phyloP scores from a whole-genome alignment of 2,113 vertebrate genomes.

The Zeus faber region DNA sequence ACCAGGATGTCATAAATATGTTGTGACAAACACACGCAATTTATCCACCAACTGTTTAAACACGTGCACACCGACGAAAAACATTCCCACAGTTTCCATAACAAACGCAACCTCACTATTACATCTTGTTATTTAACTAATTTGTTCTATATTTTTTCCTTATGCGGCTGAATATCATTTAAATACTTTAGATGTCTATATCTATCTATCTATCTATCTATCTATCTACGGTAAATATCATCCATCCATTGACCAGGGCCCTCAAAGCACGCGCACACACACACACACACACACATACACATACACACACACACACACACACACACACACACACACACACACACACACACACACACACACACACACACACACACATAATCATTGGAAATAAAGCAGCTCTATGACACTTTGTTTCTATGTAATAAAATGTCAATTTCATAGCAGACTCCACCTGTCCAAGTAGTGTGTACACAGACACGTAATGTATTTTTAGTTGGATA shows the following conservation, averaged over 20 bases:
- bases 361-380: not conserved
- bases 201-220: no score
- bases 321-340: conserved; percentile 4
- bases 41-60: conserved; percentile 1
- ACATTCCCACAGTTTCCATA: no score
- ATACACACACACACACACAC: conserved; percentile 10
- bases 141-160: no score
- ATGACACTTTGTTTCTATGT: conserved; percentile 12
- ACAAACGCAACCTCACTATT: conserved; percentile 18
- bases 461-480: conserved; percentile 11
- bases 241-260: no score
- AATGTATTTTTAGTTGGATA: conserved; percentile 38
- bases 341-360: conserved; percentile 9
- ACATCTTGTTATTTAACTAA: no score
- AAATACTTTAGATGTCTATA: no score
- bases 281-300: conserved; percentile 1
- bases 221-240: no score
- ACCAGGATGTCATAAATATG: conserved; percentile 45
- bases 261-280: conserved; percentile 4
- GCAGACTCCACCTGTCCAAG: conserved; percentile 13
- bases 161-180: no score
- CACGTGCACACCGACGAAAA: conserved; percentile 27
- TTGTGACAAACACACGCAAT: conserved; percentile 33
- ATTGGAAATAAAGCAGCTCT: not conserved
- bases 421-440: no score